A percentile compares a stretch with the other conserved stretches of the same genome.
These are phyloP conservation scores for Venturia canescens DNA, from an alignment of 1,140 invertebrate genomes.

Conservation along the genomic window DNA sequence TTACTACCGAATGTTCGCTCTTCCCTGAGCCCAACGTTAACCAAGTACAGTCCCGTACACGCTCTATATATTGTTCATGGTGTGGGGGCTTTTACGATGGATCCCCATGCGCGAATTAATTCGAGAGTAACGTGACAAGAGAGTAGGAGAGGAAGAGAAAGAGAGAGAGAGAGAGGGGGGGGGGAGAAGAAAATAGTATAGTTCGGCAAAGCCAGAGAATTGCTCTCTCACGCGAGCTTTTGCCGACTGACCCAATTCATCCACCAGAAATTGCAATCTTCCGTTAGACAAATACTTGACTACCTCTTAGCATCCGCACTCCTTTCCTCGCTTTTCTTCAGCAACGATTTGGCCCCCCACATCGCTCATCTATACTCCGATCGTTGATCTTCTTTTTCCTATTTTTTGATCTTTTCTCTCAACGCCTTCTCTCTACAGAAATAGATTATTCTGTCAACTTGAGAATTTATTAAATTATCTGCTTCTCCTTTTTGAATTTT, in stretches of 20 bases:
- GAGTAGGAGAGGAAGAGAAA: neutral
- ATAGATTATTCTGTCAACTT: slow-evolving; percentile 7
- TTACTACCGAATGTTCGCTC: slow-evolving; percentile 34
- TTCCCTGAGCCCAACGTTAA: neutral
- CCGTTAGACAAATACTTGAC: slow-evolving; percentile 30
- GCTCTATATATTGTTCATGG: neutral
- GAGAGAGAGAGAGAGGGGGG: neutral
- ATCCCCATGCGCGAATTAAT: slow-evolving; percentile 22
- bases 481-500: neutral
- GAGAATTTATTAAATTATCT: neutral
- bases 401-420: neutral
- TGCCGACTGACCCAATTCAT: slow-evolving; percentile 41
- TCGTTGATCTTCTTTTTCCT: neutral
- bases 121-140: neutral
- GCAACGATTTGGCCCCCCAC: neutral
- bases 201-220: neutral
- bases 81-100: slow-evolving; percentile 29
- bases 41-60: neutral
- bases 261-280: slow-evolving; percentile 38
- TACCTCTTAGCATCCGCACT: neutral
- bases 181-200: neutral
- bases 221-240: slow-evolving; percentile 27
- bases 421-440: neutral
- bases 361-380: neutral
- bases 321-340: neutral